Base-by-base conservation (phyloP, 2,888 invertebrate genomes). In the Mechanitis mazaeus region DNA sequence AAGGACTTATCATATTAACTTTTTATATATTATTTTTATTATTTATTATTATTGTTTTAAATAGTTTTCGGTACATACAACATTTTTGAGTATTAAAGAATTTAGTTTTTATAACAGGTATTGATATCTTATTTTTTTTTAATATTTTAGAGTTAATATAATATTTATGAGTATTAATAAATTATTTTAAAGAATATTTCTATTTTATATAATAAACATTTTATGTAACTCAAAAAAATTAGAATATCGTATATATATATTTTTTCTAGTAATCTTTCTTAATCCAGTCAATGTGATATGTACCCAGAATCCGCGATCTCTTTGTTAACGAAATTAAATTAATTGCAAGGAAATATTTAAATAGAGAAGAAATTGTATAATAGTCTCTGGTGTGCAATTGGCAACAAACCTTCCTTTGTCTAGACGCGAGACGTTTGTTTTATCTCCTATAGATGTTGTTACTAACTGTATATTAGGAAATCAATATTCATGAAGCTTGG, bases 271-370 rank as follows among this genome's bases (percentile, higher is more conserved):
- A 6, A 47, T 1, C n/a, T 2, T 3, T 20, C 6, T 20, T 47
- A 47, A 38, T 20, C 55, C 64, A 42, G 56, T 63, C 60, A 61
- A 56, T 62, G 60, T 60, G 65, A 63, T 54, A 61, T 9, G 31
- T 6, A 31, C 31, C 28, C 4, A 31, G 2, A 31, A 31, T 31
- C 11, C 31, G 50, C 50, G 50, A 50, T 80, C 77, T 73, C 77
- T 85, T 84, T 85, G 84, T 85, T 84, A 85, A 83, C 78, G 83
- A 80, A 86, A 85, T 85, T 84, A 84, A 85, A 84, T 85, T 85
- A 85, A 86, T 86, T 84, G 85, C 77, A 74, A 82, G 83, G 85
- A 87, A 87, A 86, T 86, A 85, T 85, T 86, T 85, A 84, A 86
- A 86, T 80, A 78, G 69, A 65, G 79, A 78, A 78, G 77, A 75